Percentiles rank a stretch among this genome's conserved stretches.
Conservation (phyloP, 2,888 invertebrate species). For the Stenolophus ochropezus region DNA sequence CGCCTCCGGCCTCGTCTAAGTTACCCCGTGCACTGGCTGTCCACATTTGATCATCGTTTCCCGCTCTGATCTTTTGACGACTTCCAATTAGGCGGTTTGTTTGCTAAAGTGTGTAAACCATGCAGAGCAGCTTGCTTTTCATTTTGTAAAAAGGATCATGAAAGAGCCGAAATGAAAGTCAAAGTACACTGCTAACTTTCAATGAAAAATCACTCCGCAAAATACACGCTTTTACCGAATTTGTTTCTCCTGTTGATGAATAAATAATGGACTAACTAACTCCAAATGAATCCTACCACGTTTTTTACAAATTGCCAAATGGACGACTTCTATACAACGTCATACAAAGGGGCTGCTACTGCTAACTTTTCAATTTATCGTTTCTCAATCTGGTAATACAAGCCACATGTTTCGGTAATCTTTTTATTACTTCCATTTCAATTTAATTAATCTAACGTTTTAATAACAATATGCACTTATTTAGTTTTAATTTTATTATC, state of each 20-base stretch:
- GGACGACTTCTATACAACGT: too few relatives aligned
- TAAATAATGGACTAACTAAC: neutral
- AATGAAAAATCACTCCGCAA: slow-evolving; percentile 15
- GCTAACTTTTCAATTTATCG: too few relatives aligned
- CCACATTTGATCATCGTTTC: slow-evolving; percentile 46
- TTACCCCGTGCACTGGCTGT: slow-evolving; percentile 31
- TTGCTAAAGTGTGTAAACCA: slow-evolving; percentile 26
- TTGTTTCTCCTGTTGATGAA: slow-evolving; percentile 3
- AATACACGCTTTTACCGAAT: slow-evolving; percentile 9
- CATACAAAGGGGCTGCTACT: too few relatives aligned
- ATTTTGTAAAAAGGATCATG: slow-evolving; percentile 44
- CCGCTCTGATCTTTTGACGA: slow-evolving; percentile 37
- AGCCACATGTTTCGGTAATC: too few relatives aligned
- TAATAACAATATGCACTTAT: too few relatives aligned
- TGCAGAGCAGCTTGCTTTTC: slow-evolving; percentile 20
- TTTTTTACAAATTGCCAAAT: neutral
- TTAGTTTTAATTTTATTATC: too few relatives aligned
- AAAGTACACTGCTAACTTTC: slow-evolving; percentile 15
- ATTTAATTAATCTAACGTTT: too few relatives aligned
- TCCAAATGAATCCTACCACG: neutral
- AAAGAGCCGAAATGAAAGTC: slow-evolving; percentile 40
- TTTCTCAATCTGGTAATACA: too few relatives aligned
- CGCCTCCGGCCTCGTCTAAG: neutral
- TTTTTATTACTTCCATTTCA: too few relatives aligned
- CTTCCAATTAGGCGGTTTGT: slow-evolving; percentile 48